Conservation (phyloP, 2,888 invertebrate species). For the Spatulosminthurus flaviceps region DNA sequence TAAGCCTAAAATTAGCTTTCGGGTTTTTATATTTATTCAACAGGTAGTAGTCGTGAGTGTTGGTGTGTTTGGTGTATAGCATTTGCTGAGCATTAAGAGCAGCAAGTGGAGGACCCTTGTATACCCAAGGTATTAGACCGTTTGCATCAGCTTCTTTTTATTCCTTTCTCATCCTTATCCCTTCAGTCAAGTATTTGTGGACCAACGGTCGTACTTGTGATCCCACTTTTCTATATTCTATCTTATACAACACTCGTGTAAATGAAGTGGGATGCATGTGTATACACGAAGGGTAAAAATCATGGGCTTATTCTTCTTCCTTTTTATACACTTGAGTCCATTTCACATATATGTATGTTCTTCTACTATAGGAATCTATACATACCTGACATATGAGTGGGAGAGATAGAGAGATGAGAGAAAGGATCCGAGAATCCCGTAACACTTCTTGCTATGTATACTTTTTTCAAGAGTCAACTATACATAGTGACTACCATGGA, state of each 20-base stretch:
- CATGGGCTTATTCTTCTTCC: neutral
- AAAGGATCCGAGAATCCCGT: constrained; percentile 1
- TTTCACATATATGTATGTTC: no score
- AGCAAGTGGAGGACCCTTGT: constrained; percentile 15
- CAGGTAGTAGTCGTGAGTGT: no score
- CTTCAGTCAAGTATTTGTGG: constrained; percentile 15
- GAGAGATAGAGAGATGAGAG: constrained; percentile 5
- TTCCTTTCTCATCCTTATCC: neutral
- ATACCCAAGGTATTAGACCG: constrained; percentile 33
- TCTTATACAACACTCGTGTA: constrained; percentile 24
- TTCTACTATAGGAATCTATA: no score
- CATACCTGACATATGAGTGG: neutral
- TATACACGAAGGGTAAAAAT: neutral
- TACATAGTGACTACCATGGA: neutral
- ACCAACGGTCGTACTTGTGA: constrained; percentile 16
- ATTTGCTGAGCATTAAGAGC: no score
- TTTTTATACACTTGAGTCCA: no score
- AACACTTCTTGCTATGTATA: no score
- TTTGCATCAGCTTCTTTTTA: constrained; percentile 33
- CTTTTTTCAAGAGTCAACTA: no score
- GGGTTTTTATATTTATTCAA: constrained; percentile 6
- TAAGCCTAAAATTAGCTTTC: constrained; percentile 8
- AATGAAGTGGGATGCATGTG: constrained; percentile 22
- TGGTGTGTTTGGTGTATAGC: no score
- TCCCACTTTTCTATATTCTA: constrained; percentile 28